Base-by-base conservation (phyloP, 2,888 invertebrate genomes). In the Mythimna impura region DNA sequence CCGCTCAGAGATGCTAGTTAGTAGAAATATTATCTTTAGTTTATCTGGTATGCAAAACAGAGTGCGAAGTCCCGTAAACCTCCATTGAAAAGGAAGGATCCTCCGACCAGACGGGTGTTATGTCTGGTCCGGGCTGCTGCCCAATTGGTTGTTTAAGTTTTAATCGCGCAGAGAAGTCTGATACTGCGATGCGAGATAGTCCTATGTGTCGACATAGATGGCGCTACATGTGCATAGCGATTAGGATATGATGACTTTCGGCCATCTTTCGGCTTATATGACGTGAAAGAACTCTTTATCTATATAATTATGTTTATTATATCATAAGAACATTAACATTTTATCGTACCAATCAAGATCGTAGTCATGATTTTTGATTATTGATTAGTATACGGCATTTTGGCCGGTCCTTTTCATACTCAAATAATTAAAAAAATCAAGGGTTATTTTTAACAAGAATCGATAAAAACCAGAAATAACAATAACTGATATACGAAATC, bases 251-350 rank as follows among this genome's bases (percentile, higher is more conserved):
- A 47, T 17, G 25, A 22, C 36, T 43, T 66, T 40, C 25, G 25
- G 25, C 25, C 25, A 25, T 25, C 25, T 25, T 25, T 25, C 40
- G 52, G 36, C 22, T 69, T 64, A 22, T 47, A 9, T 72, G 71
- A 66, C 69, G 69, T 69, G 52, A 58, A 4, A 43, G 1, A 54
- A 63, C 47, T 66, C 25, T 69, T 66, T 60, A 80, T 66, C 58
- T 43, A 43, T 43, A 43, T 12, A 43, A 43, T 3, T 22, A 34
- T 34, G 22, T 14, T 43, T 63, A 4, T 40, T n/a, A 14, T 30
- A 64, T 63, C 8, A 62, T 25, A 50, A 10, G 8, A 36, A 55
- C 36, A 25, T 36, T 50, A 9, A 72, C 50, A 50, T 5, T 62
- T 66, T 50, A 52, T 52, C 7, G 20, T 20, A 36, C 30, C 30